phyloP scores from a whole-genome alignment of 2,797 vertebrate species.

The Bradypodion pumilum region DNA sequence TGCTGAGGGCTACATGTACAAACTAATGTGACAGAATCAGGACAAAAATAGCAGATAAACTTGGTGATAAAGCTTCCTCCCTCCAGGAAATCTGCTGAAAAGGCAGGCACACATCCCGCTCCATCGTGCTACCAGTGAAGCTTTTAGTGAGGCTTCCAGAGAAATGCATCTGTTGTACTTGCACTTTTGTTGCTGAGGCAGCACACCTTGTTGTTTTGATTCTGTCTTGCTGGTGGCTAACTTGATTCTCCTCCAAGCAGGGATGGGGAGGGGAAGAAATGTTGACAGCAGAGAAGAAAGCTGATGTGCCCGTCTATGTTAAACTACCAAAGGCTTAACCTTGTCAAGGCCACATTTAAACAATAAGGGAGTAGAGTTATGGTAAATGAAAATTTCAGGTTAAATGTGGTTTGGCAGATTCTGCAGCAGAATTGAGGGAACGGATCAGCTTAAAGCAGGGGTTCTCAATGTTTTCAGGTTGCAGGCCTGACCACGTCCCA shows the following conservation, averaged over 20 bases:
- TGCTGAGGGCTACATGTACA: neutral
- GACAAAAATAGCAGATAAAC: constrained; percentile 8
- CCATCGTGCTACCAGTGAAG: constrained; percentile 3
- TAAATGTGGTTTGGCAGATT: too few species aligned
- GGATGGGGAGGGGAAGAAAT: constrained; percentile 20
- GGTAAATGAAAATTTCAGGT: too few species aligned
- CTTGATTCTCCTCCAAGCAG: constrained; percentile 26
- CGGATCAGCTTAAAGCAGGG: too few species aligned
- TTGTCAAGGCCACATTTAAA: too few species aligned
- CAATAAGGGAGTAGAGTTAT: too few species aligned
- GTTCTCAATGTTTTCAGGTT: too few species aligned
- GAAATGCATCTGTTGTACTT: constrained; percentile 34
- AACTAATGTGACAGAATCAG: constrained; percentile 31
- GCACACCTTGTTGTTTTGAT: constrained; percentile 23
- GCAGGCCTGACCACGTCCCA: too few species aligned
- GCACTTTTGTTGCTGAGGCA: neutral
- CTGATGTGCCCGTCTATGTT: constrained; percentile 48
- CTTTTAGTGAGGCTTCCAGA: constrained; percentile 33
- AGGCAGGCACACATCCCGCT: constrained; percentile 7
- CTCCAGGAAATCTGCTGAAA: constrained; percentile 25
- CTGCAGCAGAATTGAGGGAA: too few species aligned
- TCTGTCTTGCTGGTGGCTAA: constrained; percentile 25
- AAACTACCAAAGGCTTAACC: constrained; percentile 54
- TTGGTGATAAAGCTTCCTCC: neutral
- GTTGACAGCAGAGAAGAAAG: constrained; percentile 42